These are phyloP conservation scores for Tinamus major DNA, from an alignment of 2,797 vertebrate genomes.

Conservation along the genomic window DNA sequence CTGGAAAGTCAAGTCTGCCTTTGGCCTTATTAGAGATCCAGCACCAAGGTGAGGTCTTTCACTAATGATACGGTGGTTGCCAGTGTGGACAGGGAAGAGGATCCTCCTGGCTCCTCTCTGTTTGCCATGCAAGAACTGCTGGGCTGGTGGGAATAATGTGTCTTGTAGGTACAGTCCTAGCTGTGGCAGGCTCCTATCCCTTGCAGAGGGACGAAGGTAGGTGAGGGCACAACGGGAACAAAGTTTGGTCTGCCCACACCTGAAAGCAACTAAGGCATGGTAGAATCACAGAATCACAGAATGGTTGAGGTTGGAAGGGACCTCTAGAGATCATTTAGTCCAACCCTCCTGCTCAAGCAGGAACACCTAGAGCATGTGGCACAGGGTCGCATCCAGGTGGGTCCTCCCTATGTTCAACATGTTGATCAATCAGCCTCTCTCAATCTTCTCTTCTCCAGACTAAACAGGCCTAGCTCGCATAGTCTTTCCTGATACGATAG, in stretches of 20 bases:
- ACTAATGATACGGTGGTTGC: not conserved
- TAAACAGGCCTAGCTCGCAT: too few species aligned
- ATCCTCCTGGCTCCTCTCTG: not conserved
- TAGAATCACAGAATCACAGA: too few species aligned
- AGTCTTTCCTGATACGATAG: too few species aligned
- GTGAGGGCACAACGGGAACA: not conserved
- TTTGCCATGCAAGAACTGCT: not conserved
- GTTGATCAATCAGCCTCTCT: too few species aligned
- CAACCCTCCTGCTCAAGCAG: too few species aligned
- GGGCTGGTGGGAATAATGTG: not conserved
- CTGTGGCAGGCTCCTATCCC: not conserved
- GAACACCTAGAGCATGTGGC: too few species aligned
- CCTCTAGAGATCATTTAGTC: too few species aligned
- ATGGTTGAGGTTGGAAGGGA: too few species aligned
- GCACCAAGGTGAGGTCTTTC: not conserved
- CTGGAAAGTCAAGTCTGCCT: not conserved
- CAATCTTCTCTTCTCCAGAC: too few species aligned
- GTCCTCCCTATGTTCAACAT: too few species aligned
- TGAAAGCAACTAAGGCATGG: not conserved
- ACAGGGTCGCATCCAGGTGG: too few species aligned
- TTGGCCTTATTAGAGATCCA: not conserved
- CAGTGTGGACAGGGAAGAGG: not conserved
- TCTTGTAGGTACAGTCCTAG: not conserved
- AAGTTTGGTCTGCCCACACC: not conserved
- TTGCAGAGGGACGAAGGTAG: not conserved